Percentiles rank a stretch among this genome's conserved stretches.
Conservation (phyloP, 2,888 invertebrate genomes). For the Prosopocoilus inquinatus region DNA sequence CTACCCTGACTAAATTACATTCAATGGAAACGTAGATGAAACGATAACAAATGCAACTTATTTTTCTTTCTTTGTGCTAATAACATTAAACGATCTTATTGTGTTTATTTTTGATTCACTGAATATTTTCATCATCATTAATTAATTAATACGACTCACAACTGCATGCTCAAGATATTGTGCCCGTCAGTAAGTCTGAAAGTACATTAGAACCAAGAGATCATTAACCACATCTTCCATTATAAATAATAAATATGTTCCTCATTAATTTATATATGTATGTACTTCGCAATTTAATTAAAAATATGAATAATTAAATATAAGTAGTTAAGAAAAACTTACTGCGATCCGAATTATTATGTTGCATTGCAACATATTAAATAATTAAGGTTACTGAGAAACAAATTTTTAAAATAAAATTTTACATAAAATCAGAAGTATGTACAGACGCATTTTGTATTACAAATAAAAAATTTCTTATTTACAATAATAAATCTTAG, state of each 20-base stretch:
- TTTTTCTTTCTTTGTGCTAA: too few species aligned
- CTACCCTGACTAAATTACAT: conserved; percentile 25
- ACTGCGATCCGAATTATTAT: conserved; percentile 5
- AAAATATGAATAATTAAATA: background rate
- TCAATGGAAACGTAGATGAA: background rate
- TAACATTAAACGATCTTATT: too few species aligned
- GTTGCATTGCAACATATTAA: conserved; percentile 18
- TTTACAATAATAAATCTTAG: conserved; percentile 7
- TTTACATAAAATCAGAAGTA: conserved; percentile 11
- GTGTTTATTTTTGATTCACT: too few species aligned
- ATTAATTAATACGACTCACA: too few species aligned
- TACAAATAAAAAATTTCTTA: conserved; percentile 17
- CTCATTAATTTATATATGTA: conserved; percentile 1
- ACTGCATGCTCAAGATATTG: background rate
- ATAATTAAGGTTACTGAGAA: background rate
- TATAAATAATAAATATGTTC: conserved; percentile 11
- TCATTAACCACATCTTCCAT: conserved; percentile 8
- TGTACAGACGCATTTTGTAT: conserved; percentile 17
- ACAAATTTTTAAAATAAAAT: conserved; percentile 14
- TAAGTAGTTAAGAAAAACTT: conserved; percentile 10
- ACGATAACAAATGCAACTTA: too few species aligned
- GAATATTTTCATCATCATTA: too few species aligned
- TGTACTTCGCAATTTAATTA: background rate
- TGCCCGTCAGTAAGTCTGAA: conserved; percentile 13
- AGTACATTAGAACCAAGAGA: conserved; percentile 18